These are phyloP conservation scores for Hedya salicella DNA, from an alignment of 2,888 invertebrate genomes.

Conservation along the genomic window DNA sequence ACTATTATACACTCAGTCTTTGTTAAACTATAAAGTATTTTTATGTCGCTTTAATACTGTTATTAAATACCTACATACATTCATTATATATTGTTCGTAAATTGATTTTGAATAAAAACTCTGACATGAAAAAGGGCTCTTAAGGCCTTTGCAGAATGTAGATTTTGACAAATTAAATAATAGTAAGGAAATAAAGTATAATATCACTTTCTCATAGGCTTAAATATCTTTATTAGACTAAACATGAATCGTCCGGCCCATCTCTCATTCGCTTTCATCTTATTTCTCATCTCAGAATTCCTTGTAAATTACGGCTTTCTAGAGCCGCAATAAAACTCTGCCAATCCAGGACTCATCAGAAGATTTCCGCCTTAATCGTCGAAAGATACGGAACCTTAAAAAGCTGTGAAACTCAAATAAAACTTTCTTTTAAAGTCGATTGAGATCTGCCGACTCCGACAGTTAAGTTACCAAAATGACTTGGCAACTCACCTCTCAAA, in stretches of 20 bases:
- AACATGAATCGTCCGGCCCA: conserved; percentile 10
- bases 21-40: too few relatives aligned
- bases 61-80: too few relatives aligned
- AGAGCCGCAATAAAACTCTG: conserved; percentile 20
- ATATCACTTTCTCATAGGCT: neutral
- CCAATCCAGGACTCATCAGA: conserved; percentile 4
- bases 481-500: conserved; percentile 28
- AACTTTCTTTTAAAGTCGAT: conserved; percentile 39
- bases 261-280: conserved; percentile 11
- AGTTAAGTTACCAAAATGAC: conserved; percentile 33
- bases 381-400: conserved; percentile 32
- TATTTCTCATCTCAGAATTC: conserved; percentile 24
- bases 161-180: too few relatives aligned
- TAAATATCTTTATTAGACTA: neutral
- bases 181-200: too few relatives aligned
- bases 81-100: too few relatives aligned
- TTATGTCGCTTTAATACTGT: too few relatives aligned
- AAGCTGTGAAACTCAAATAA: conserved; percentile 39
- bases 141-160: too few relatives aligned
- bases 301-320: conserved; percentile 25
- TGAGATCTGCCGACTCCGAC: conserved; percentile 26
- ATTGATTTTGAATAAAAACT: too few relatives aligned
- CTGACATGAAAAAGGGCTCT: too few relatives aligned
- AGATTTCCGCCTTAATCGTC: conserved; percentile 28
- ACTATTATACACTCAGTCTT: too few relatives aligned